These are phyloP conservation scores for Osmerus eperlanus DNA, from an alignment of 2,113 vertebrate species.

Conservation along the genomic window DNA sequence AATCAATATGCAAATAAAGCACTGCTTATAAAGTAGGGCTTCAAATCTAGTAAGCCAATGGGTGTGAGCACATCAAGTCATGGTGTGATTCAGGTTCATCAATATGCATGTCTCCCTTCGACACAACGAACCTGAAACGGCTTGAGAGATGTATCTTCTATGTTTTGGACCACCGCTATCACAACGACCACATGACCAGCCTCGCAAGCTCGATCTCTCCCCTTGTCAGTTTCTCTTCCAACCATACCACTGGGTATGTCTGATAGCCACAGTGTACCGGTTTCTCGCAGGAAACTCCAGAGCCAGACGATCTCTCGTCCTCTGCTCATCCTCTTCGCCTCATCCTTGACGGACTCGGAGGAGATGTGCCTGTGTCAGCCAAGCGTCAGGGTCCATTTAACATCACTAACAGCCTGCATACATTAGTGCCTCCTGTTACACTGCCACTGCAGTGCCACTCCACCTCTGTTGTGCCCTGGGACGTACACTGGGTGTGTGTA, in stretches of 20 bases:
- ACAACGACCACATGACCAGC: background rate
- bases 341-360: constrained; percentile 10
- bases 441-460: constrained; percentile 3
- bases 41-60: no score
- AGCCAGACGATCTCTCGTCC: background rate
- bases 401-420: constrained; percentile 38
- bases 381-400: constrained; percentile 35
- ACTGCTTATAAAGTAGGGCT: no score
- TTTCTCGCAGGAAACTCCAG: constrained; percentile 26
- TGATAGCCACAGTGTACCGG: constrained; percentile 22
- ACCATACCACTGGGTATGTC: background rate
- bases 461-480: constrained; percentile 9
- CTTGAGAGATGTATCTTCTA: no score
- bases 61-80: no score
- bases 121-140: no score
- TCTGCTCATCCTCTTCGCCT: background rate
- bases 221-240: background rate
- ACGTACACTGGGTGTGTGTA: background rate
- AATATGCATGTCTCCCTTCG: no score
- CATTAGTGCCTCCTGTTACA: constrained; percentile 28
- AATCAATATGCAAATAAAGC: background rate
- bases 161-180: background rate
- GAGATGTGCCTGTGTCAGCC: constrained; percentile 24
- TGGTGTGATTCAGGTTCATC: no score
- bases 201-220: background rate